Conservation (phyloP, 2,113 vertebrate species). For the Antidorcas marsupialis region DNA sequence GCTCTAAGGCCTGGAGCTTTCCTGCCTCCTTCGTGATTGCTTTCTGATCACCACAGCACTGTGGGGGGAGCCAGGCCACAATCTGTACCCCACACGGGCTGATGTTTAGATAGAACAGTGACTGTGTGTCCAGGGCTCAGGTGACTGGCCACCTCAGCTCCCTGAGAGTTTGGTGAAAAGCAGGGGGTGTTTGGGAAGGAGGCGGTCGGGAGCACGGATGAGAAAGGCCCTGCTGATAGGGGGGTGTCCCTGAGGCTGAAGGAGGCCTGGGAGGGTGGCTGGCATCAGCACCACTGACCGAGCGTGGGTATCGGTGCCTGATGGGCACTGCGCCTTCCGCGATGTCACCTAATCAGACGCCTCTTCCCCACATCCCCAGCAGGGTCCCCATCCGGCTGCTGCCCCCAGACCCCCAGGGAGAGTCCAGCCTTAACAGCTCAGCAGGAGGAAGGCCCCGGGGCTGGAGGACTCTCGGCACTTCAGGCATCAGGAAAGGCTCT, state of each 20-base stretch:
- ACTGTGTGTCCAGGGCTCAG: not conserved
- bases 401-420: not conserved
- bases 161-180: not conserved
- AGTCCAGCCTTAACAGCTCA: fast-evolving
- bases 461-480: no score
- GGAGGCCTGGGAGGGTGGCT: not conserved
- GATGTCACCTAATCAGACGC: fast-evolving
- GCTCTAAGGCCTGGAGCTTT: not conserved
- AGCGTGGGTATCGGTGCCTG: fast-evolving
- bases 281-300: fast-evolving
- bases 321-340: no score
- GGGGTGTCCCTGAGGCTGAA: not conserved
- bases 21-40: fast-evolving
- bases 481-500: not conserved
- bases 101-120: not conserved
- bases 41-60: not conserved
- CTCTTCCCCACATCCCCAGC: not conserved
- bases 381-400: no score
- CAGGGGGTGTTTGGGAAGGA: fast-evolving
- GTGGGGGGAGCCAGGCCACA: fast-evolving
- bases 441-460: not conserved
- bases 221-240: not conserved
- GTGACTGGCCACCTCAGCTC: not conserved
- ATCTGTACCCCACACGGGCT: fast-evolving
- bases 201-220: fast-evolving